Evolutionary conservation across 2,113 vertebrate genomes (phyloP).

Genomic region (Saguinus midas): DNA sequence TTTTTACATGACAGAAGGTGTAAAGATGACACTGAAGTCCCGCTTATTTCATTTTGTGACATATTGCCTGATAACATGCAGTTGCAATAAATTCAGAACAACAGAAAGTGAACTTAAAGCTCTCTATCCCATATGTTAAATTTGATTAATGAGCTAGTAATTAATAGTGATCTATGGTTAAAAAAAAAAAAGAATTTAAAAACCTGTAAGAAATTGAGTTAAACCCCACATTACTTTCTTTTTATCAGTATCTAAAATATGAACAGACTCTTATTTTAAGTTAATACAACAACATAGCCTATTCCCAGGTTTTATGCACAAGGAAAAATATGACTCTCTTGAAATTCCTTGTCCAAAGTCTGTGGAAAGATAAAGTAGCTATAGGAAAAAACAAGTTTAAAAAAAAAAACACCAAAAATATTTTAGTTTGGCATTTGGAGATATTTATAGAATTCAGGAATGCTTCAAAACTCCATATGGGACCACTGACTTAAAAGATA

Average conservation of each 20-base stretch:
- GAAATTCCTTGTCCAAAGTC: slow-evolving; percentile 33
- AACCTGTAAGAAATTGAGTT: neutral
- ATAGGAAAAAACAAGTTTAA: neutral
- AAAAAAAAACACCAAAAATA: neutral
- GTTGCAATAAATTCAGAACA: slow-evolving; percentile 14
- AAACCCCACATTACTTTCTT: neutral
- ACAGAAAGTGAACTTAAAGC: slow-evolving; percentile 41
- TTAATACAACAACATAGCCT: slow-evolving; percentile 16
- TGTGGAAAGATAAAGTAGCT: slow-evolving; percentile 2
- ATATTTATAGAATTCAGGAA: neutral
- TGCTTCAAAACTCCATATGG: neutral
- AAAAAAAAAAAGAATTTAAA: slow-evolving; percentile 27
- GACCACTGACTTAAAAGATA: slow-evolving; percentile 14
- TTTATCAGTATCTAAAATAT: slow-evolving; percentile 46
- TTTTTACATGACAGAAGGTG: slow-evolving; percentile 30
- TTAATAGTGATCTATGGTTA: neutral
- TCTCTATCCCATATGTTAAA: slow-evolving; percentile 26
- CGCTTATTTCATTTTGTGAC: slow-evolving; percentile 24
- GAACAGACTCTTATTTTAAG: neutral
- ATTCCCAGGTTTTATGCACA: slow-evolving; percentile 2
- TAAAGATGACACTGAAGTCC: slow-evolving; percentile 31
- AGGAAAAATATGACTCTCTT: neutral
- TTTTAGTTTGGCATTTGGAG: neutral
- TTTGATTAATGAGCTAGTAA: slow-evolving; percentile 33
- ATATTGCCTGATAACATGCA: slow-evolving; percentile 15